These are phyloP conservation scores for Polyommatus icarus DNA, from an alignment of 2,888 invertebrate species.

Conservation along the genomic window DNA sequence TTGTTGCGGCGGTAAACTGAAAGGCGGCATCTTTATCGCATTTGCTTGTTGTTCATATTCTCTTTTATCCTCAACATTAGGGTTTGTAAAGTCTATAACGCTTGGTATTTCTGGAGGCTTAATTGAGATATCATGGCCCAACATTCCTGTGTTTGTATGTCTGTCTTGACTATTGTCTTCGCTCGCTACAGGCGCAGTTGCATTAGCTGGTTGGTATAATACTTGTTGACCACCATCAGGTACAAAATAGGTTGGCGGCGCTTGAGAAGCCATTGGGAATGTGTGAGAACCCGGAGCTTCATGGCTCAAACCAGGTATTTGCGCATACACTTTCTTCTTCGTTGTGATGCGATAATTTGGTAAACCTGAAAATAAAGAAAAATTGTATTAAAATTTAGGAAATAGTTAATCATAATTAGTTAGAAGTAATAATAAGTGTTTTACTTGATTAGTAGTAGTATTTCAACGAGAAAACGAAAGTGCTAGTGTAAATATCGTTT, in stretches of 20 bases:
- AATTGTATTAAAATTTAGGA: constrained; percentile 4
- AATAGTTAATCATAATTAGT: too few relatives aligned
- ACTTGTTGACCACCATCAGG: constrained; percentile 35
- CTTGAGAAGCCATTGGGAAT: constrained; percentile 41
- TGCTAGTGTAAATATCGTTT: not conserved
- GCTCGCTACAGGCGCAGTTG: not conserved
- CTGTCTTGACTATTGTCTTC: not conserved
- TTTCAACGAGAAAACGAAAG: not conserved
- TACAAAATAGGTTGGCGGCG: constrained; percentile 36
- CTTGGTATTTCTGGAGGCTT: constrained; percentile 7
- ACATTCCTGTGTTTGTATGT: not conserved
- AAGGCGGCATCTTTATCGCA: constrained; percentile 14
- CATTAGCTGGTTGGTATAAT: not conserved
- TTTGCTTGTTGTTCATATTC: not conserved
- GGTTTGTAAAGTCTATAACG: not conserved
- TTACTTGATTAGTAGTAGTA: not conserved
- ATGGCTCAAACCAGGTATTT: constrained; percentile 86
- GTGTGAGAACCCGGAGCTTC: constrained; percentile 43
- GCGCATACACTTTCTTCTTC: constrained; percentile 87
- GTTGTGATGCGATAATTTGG: constrained; percentile 83
- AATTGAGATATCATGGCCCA: not conserved
- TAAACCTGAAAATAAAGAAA: constrained; percentile 62
- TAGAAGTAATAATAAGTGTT: too few relatives aligned
- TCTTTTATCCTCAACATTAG: not conserved
- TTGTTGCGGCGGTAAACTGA: constrained; percentile 16